phyloP scores from a whole-genome alignment of 2,113 vertebrate species.

The Pavo muticus region DNA sequence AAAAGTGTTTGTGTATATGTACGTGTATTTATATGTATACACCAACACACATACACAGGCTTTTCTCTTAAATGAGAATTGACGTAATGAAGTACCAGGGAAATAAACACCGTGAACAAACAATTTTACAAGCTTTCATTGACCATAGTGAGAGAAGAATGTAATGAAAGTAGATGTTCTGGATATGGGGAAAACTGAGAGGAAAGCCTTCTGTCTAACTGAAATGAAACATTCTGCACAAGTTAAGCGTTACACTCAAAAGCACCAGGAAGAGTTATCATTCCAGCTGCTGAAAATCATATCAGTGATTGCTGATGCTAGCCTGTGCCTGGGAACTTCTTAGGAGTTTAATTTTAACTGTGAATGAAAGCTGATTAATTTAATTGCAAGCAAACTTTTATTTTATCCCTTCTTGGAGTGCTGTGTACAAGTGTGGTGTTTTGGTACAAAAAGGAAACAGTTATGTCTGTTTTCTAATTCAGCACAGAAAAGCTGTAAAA shows the following conservation, averaged over 20 bases:
- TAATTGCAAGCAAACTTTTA: conserved; percentile 61
- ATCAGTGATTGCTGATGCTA: neutral
- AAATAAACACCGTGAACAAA: neutral
- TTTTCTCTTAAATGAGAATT: neutral
- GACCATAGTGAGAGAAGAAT: neutral
- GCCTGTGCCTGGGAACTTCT: conserved; percentile 8
- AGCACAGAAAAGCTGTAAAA: conserved; percentile 37
- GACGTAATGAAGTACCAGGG: neutral
- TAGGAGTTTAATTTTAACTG: conserved; percentile 45
- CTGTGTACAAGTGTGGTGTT: neutral
- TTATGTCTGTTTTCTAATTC: conserved; percentile 57
- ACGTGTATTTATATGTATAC: too few relatives aligned
- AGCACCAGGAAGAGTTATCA: too few relatives aligned
- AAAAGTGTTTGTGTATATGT: neutral
- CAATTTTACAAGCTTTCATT: neutral
- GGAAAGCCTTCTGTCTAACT: neutral
- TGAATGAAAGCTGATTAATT: conserved; percentile 68
- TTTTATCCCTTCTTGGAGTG: conserved; percentile 11
- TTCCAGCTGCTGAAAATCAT: neutral
- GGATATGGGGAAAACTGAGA: neutral
- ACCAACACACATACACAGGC: too few relatives aligned
- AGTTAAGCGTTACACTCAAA: neutral
- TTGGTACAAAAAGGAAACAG: conserved; percentile 50
- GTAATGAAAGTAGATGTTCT: neutral
- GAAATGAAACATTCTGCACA: neutral